These are phyloP conservation scores for Megaustenia siamemsis DNA, from an alignment of 2,888 invertebrate genomes.

Conservation along the genomic window DNA sequence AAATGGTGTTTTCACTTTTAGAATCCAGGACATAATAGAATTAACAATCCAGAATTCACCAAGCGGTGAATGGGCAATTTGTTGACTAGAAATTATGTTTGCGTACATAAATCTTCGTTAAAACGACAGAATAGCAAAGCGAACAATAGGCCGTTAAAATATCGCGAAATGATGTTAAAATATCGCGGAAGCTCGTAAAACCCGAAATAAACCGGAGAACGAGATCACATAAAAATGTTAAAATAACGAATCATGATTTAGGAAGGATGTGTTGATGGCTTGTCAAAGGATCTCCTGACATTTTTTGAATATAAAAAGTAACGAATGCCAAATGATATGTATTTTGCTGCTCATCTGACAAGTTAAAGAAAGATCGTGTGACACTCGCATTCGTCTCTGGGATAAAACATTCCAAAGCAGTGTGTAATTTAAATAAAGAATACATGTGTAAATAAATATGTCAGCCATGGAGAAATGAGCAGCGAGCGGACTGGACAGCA, in stretches of 20 bases:
- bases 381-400: background rate
- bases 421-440: background rate
- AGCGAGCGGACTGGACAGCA: background rate
- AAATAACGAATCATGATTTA: background rate
- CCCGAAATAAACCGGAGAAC: background rate
- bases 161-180: background rate
- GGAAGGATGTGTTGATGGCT: background rate
- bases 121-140: background rate
- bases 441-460: conserved; percentile 7
- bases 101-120: background rate
- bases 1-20: too few relatives aligned
- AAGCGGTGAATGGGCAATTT: background rate
- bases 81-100: background rate
- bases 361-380: background rate
- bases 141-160: background rate
- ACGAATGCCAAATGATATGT: background rate
- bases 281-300: background rate
- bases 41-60: background rate
- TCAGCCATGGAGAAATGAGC: background rate
- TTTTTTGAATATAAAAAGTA: background rate
- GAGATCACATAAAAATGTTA: background rate
- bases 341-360: background rate
- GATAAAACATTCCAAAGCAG: background rate
- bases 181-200: background rate
- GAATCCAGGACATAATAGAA: background rate